Conservation (phyloP, 2,113 vertebrate genomes). For the Engraulis encrasicolus region DNA sequence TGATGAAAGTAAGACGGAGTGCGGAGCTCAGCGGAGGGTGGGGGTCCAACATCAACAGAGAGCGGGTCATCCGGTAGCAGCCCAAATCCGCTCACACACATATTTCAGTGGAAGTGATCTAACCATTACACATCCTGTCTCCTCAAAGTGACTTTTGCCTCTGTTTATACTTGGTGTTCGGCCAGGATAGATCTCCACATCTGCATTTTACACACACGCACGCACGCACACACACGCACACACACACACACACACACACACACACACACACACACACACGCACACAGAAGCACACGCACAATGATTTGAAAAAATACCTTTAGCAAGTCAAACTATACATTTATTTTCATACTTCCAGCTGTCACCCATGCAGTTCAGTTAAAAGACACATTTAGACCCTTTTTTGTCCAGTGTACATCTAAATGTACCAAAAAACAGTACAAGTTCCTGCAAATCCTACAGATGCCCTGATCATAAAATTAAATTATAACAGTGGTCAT, state of each 20-base stretch:
- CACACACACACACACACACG: neutral
- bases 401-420: constrained; percentile 10
- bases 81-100: neutral
- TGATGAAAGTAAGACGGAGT: neutral
- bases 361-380: neutral
- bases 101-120: constrained; percentile 14
- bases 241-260: neutral
- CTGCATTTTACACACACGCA: neutral
- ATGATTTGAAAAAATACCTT: neutral
- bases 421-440: constrained; percentile 2
- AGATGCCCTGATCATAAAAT: neutral
- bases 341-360: constrained; percentile 15
- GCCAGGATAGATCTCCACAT: neutral
- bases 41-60: constrained; percentile 14
- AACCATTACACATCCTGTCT: constrained; percentile 12
- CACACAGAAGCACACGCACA: neutral
- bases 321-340: neutral
- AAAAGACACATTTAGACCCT: neutral
- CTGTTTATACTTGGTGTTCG: neutral
- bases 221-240: neutral
- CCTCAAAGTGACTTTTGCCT: neutral
- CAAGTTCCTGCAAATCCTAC: constrained; percentile 6
- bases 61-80: constrained; percentile 11
- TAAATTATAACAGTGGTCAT: neutral
- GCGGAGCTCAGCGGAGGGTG: neutral